These are phyloP conservation scores for Chanos chanos DNA, from an alignment of 2,797 vertebrate species.

Conservation along the genomic window DNA sequence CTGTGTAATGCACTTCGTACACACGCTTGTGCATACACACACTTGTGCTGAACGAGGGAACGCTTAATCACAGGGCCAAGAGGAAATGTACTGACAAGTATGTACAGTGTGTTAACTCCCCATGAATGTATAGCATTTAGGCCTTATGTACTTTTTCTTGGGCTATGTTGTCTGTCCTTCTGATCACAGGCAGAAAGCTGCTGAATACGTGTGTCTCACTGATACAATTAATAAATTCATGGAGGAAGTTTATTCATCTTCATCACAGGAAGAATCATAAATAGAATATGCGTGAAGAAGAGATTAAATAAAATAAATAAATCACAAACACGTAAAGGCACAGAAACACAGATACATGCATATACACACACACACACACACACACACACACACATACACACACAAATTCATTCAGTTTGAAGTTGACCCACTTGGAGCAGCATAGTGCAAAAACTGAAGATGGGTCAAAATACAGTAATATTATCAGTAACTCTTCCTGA, in stretches of 20 bases:
- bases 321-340: background rate
- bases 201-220: conserved; percentile 6
- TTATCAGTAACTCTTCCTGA: too few relatives aligned
- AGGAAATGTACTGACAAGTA: too few relatives aligned
- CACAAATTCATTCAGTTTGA: background rate
- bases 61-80: too few relatives aligned
- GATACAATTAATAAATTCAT: background rate
- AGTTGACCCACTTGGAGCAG: too few relatives aligned
- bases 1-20: background rate
- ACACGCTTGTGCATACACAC: too few relatives aligned
- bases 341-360: background rate
- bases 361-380: background rate
- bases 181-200: background rate
- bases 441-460: too few relatives aligned
- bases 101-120: too few relatives aligned
- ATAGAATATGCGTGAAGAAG: background rate
- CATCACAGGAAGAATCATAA: background rate
- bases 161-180: conserved; percentile 6
- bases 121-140: too few relatives aligned
- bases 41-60: too few relatives aligned
- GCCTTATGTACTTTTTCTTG: background rate
- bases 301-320: too few relatives aligned
- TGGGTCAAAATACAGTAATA: too few relatives aligned
- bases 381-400: background rate
- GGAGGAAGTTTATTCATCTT: background rate